Evolutionary conservation across 2,888 invertebrate genomes (phyloP).

Genomic region (Gastracanthus pulcherrimus): DNA sequence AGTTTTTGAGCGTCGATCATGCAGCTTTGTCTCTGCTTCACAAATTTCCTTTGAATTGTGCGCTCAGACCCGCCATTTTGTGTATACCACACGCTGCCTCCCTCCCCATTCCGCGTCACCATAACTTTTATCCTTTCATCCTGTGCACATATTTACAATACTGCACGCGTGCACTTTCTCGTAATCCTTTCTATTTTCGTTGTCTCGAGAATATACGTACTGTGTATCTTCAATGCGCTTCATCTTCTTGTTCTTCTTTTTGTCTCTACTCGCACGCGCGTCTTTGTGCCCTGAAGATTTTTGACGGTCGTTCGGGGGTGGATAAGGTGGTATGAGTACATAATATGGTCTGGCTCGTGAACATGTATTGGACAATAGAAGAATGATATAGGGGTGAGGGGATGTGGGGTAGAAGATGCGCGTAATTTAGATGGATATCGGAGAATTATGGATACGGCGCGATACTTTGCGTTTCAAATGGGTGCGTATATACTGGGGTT

Average conservation of each 20-base stretch:
- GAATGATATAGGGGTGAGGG: no score
- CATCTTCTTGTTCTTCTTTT: background rate
- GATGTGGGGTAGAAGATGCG: slow-evolving; percentile 12
- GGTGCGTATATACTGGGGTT: background rate
- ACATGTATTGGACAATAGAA: slow-evolving; percentile 11
- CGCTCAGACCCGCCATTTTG: slow-evolving; percentile 62
- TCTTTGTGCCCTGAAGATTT: slow-evolving; percentile 3
- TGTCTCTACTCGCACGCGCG: background rate
- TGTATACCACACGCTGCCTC: slow-evolving; percentile 64
- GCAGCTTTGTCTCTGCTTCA: slow-evolving; percentile 70
- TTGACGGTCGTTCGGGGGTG: background rate
- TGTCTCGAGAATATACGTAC: background rate
- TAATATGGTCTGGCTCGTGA: background rate
- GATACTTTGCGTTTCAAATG: slow-evolving; percentile 18
- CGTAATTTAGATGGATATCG: slow-evolving; percentile 38
- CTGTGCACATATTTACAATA: background rate
- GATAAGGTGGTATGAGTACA: background rate
- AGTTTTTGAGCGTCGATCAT: background rate
- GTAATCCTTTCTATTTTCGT: slow-evolving; percentile 1
- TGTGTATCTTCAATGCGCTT: background rate
- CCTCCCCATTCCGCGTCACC: slow-evolving; percentile 45
- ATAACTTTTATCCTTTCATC: slow-evolving; percentile 57
- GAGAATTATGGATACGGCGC: slow-evolving; percentile 31
- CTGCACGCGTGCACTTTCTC: background rate
- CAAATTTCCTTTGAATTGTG: slow-evolving; percentile 71